phyloP scores from a whole-genome alignment of 2,888 invertebrate species.

The Zhuqinia jingwanae region DNA sequence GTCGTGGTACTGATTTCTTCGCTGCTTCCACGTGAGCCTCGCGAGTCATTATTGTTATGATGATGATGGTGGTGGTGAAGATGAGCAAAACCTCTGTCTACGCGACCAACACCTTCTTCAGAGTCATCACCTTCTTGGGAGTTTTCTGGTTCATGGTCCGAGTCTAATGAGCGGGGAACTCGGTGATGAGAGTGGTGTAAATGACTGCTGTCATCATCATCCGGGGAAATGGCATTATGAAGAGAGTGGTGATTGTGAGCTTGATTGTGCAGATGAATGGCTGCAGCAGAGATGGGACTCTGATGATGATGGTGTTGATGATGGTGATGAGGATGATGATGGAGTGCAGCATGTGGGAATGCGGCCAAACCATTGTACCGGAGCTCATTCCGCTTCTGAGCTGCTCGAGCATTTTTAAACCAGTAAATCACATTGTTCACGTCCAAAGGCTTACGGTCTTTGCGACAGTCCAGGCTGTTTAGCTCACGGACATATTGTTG shows the following conservation, averaged over 20 bases:
- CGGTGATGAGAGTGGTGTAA: conserved; percentile 62
- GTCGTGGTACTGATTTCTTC: conserved; percentile 26
- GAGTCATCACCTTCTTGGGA: conserved; percentile 65
- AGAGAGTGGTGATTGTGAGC: conserved; percentile 59
- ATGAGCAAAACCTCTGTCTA: conserved; percentile 48
- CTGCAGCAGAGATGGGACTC: conserved; percentile 24
- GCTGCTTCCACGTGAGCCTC: conserved; percentile 45
- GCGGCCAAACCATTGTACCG: conserved; percentile 80
- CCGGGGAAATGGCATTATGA: conserved; percentile 54
- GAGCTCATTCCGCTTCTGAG: conserved; percentile 93
- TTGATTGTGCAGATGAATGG: conserved; percentile 64
- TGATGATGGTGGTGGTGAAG: conserved; percentile 19
- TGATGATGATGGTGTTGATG: conserved; percentile 48
- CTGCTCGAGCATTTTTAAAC: conserved; percentile 99
- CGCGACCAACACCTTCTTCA: conserved; percentile 37
- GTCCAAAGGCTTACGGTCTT: conserved; percentile 96
- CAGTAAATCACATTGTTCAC: conserved; percentile 98
- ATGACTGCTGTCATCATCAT: conserved; percentile 36
- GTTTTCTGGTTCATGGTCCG: conserved; percentile 61
- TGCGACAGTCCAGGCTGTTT: conserved; percentile 94
- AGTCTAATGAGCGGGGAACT: conserved; percentile 59
- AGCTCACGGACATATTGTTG: conserved; percentile 97
- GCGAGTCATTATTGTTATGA: neutral
- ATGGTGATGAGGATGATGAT: conserved; percentile 68
- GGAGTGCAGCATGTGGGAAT: conserved; percentile 81